A percentile compares a stretch with the other conserved stretches of the same genome.
Evolutionary conservation across 2,888 invertebrate genomes (phyloP).

Genomic region (Amitus sp.): DNA sequence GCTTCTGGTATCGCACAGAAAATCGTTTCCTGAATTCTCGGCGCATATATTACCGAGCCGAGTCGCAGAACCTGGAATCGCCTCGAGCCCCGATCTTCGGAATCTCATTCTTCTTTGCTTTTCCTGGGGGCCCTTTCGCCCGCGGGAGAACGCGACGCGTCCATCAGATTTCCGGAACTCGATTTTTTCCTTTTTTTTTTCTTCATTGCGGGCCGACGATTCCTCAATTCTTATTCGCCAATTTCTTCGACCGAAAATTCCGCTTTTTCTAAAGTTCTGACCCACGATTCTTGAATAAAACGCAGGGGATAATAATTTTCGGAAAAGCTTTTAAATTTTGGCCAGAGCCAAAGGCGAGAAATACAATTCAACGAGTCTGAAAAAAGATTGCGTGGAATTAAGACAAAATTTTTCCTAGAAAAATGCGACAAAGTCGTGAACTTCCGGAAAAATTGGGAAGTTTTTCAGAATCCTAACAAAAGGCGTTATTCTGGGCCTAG

Average conservation of each 20-base stretch:
- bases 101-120: conserved; percentile 37
- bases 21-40: conserved; percentile 60
- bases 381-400: no score
- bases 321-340: no score
- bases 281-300: no score
- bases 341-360: no score
- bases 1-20: conserved; percentile 62
- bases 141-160: conserved; percentile 33
- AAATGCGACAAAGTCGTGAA: no score
- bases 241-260: background rate
- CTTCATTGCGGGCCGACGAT: conserved; percentile 3
- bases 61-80: conserved; percentile 33
- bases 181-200: conserved; percentile 13
- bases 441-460: no score
- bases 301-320: no score
- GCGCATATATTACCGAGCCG: conserved; percentile 58
- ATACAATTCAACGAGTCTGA: no score
- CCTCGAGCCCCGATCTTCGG: conserved; percentile 41
- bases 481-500: no score
- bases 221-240: background rate
- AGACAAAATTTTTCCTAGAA: no score
- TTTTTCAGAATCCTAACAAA: no score
- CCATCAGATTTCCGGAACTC: conserved; percentile 40
- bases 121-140: conserved; percentile 28
- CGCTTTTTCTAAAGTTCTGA: no score